A percentile compares a stretch with the other conserved stretches of the same genome.
Conservation (phyloP, 2,797 vertebrate genomes). For the Acipenser oxyrinchus region DNA sequence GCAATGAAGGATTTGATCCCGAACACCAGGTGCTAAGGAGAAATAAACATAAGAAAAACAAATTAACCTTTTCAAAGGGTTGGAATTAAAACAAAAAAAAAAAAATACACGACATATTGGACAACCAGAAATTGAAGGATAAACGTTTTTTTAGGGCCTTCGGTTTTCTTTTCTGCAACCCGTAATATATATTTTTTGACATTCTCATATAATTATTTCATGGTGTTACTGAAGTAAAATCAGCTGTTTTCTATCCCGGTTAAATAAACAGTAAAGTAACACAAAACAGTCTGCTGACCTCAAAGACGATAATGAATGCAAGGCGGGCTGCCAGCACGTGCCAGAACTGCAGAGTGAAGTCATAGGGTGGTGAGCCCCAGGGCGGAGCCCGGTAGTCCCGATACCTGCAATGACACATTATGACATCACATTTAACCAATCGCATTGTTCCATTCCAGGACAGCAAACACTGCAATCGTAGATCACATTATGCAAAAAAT, state of each 20-base stretch:
- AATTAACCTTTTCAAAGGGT: no score
- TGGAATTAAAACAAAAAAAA: no score
- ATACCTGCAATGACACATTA: slow-evolving; percentile 58
- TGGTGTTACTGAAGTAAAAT: no score
- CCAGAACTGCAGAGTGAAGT: slow-evolving; percentile 97
- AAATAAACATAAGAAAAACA: slow-evolving; percentile 23
- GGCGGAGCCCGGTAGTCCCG: slow-evolving; percentile 91
- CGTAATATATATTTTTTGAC: no score
- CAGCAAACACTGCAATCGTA: no score
- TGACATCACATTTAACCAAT: not conserved
- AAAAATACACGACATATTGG: no score
- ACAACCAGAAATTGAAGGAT: no score
- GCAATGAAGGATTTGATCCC: slow-evolving; percentile 98
- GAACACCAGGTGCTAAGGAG: slow-evolving; percentile 86
- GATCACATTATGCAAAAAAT: not conserved
- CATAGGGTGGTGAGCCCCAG: slow-evolving; percentile 80
- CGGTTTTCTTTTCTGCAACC: no score
- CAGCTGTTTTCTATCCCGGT: no score
- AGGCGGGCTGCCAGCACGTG: slow-evolving; percentile 90
- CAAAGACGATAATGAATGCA: slow-evolving; percentile 97
- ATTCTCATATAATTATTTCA: no score
- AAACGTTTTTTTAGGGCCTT: no score
- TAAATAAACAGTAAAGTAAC: no score
- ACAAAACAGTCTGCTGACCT: slow-evolving; percentile 61
- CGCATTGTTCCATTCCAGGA: not conserved